These are phyloP conservation scores for Catalaphyllia jardinei DNA, from an alignment of 64 coral and sea anemone species.

Conservation along the genomic window DNA sequence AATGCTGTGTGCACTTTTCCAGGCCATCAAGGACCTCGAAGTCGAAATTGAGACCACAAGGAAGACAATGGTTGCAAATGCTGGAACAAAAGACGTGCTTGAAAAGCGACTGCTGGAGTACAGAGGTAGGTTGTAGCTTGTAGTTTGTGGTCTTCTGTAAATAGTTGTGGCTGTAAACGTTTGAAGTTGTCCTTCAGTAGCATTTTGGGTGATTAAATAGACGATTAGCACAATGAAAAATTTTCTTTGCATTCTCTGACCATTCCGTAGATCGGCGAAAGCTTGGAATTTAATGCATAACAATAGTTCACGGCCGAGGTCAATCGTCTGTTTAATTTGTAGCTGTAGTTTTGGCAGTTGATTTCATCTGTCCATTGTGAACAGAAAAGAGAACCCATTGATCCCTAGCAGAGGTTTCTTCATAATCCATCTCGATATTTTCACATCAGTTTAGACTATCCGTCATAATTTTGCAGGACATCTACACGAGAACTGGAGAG, in stretches of 20 bases:
- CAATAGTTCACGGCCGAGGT: background rate
- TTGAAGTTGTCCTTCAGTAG: too few relatives aligned
- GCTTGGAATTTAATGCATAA: background rate
- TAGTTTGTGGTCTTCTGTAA: slow-evolving; percentile 22
- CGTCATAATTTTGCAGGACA: slow-evolving; percentile 14
- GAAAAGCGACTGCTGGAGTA: slow-evolving; percentile 58
- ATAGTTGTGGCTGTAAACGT: too few relatives aligned
- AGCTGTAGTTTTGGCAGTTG: background rate
- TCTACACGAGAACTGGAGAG: slow-evolving; percentile 65
- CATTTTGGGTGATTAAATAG: too few relatives aligned
- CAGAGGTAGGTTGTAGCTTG: slow-evolving; percentile 53
- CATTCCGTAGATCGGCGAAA: too few relatives aligned
- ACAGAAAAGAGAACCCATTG: too few relatives aligned
- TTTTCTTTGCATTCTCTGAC: too few relatives aligned
- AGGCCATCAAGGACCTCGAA: slow-evolving; percentile 78
- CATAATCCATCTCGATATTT: background rate
- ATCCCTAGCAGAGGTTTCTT: background rate
- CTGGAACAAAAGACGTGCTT: slow-evolving; percentile 51
- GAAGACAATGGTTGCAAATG: slow-evolving; percentile 56
- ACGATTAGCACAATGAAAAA: too few relatives aligned
- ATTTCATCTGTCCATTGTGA: too few relatives aligned
- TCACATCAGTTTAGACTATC: background rate
- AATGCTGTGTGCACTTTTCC: background rate
- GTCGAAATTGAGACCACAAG: slow-evolving; percentile 59
- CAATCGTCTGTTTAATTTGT: background rate